Percentiles rank a stretch among this genome's conserved stretches.
Evolutionary conservation across 2,797 vertebrate species (phyloP).

Genomic region (Rhinichthys osculus): DNA sequence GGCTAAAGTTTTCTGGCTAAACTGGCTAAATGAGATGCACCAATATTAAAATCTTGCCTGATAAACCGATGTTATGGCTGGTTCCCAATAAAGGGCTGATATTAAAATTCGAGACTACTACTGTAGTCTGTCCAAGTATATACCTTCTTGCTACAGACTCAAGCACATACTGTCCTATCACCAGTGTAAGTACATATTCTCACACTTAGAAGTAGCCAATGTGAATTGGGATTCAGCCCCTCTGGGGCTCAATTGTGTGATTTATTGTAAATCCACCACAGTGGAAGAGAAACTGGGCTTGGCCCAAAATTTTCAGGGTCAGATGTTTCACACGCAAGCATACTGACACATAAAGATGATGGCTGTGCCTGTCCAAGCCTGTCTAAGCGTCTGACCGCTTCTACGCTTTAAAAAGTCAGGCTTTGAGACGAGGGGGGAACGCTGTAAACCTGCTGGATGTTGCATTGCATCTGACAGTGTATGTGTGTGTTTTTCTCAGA

Average conservation of each 20-base stretch:
- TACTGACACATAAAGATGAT: constrained; percentile 3
- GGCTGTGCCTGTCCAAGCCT: constrained; percentile 13
- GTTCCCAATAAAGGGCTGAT: not conserved
- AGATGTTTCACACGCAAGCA: not conserved
- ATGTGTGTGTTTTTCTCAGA: constrained; percentile 55
- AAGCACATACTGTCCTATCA: not conserved
- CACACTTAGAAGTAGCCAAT: not conserved
- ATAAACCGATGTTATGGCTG: not conserved
- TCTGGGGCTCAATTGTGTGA: not conserved
- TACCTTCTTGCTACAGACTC: not conserved
- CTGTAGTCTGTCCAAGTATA: not conserved
- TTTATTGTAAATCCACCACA: constrained; percentile 4
- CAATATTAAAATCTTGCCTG: not conserved
- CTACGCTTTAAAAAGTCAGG: constrained; percentile 57
- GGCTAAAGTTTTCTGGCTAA: not conserved
- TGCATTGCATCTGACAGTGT: constrained; percentile 14
- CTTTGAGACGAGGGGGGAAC: constrained; percentile 47
- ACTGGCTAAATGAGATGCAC: not conserved
- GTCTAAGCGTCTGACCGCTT: not conserved
- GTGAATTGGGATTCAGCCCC: not conserved
- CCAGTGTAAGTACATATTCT: not conserved
- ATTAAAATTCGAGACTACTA: not conserved
- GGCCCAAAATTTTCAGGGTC: not conserved
- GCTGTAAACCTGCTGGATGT: constrained; percentile 34
- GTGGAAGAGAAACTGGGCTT: constrained; percentile 11